Percentiles rank a stretch among this genome's conserved stretches.
phyloP scores from a whole-genome alignment of 2,113 vertebrate species.

The Trachemys scripta region DNA sequence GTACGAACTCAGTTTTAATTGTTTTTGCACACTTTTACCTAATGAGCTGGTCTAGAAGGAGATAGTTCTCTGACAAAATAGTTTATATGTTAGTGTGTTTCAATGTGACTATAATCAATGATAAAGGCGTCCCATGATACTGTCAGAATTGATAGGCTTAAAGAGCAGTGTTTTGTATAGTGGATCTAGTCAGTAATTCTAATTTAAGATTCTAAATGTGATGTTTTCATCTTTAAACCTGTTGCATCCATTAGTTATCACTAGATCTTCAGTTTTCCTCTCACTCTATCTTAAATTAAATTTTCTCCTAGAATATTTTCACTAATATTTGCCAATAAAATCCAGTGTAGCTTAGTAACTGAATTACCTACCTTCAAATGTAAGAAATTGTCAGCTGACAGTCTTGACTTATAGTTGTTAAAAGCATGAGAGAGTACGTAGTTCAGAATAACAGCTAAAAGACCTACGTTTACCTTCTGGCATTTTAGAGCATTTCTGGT shows the following conservation, averaged over 20 bases:
- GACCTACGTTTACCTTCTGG: not conserved
- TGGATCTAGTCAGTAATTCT: not conserved
- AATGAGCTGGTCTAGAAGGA: not conserved
- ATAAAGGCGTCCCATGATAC: not conserved
- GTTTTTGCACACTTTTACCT: not conserved
- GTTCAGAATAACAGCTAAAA: not conserved
- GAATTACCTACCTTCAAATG: not conserved
- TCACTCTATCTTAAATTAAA: not conserved
- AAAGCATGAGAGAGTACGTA: not conserved
- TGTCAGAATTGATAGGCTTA: not conserved
- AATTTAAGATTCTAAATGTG: not conserved
- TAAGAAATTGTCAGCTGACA: not conserved
- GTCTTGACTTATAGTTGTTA: not conserved
- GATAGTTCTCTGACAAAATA: not conserved
- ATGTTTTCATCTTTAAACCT: not conserved
- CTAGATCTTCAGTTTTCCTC: not conserved
- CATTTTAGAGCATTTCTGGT: not conserved
- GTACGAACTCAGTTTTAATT: constrained; percentile 72
- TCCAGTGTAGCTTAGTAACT: not conserved
- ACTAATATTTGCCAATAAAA: not conserved
- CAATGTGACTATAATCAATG: not conserved
- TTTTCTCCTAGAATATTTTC: not conserved
- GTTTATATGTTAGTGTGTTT: not conserved
- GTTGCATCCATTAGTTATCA: not conserved
- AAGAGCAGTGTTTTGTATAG: constrained; percentile 12